A percentile compares a stretch with the other conserved stretches of the same genome.
Evolutionary conservation across 2,888 invertebrate species (phyloP).

Genomic region (Meliscaeva auricollis): DNA sequence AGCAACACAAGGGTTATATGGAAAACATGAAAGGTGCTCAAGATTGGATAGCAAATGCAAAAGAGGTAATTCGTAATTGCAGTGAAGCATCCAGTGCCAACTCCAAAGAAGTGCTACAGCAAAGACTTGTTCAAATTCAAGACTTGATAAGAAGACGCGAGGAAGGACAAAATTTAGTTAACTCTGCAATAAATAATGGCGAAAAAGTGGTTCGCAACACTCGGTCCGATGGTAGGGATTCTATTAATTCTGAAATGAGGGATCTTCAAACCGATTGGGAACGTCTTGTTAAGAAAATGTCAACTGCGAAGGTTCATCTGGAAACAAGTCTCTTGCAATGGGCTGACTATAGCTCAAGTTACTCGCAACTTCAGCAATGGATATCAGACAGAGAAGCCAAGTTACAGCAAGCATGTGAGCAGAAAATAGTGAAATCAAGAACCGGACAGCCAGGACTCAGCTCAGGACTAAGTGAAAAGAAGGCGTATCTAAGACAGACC

Average conservation of each 20-base stretch:
- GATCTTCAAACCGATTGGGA: constrained; percentile 97
- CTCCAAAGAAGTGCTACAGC: constrained; percentile 93
- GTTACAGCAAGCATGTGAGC: constrained; percentile 94
- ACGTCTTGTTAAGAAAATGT: constrained; percentile 94
- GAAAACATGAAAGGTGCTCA: constrained; percentile 90
- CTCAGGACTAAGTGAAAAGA: constrained; percentile 92
- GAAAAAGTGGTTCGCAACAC: constrained; percentile 95
- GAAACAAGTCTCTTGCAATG: constrained; percentile 96
- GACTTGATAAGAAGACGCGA: constrained; percentile 92
- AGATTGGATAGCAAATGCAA: constrained; percentile 94
- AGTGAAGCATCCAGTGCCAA: constrained; percentile 91
- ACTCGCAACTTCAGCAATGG: constrained; percentile 96
- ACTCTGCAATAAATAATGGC: constrained; percentile 94
- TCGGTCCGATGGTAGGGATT: constrained; percentile 94
- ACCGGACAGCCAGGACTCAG: constrained; percentile 92
- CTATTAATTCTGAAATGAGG: constrained; percentile 93
- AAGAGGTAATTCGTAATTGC: constrained; percentile 91
- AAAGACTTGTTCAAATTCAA: constrained; percentile 91
- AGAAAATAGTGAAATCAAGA: constrained; percentile 91
- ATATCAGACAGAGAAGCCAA: constrained; percentile 96
- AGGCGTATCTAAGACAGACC: constrained; percentile 94
- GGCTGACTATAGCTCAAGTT: constrained; percentile 98
- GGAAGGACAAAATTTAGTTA: constrained; percentile 94
- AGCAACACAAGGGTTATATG: constrained; percentile 93
- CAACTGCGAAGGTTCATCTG: constrained; percentile 94